These are phyloP conservation scores for Masticophis lateralis DNA, from an alignment of 2,797 vertebrate genomes.

Conservation along the genomic window DNA sequence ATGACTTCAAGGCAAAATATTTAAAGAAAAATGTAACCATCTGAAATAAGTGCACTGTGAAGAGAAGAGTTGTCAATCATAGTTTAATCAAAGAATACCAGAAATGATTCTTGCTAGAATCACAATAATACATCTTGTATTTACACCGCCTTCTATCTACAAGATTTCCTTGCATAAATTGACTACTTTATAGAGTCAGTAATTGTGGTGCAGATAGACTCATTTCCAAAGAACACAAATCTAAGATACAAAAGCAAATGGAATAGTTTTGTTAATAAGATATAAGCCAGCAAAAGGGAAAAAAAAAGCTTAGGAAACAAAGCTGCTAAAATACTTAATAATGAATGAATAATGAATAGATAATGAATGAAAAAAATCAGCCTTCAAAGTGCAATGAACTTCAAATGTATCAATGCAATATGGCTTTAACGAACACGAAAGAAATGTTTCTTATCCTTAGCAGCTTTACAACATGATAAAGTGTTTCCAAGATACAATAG, in stretches of 20 bases:
- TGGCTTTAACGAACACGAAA: slow-evolving; percentile 29
- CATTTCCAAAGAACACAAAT: slow-evolving; percentile 29
- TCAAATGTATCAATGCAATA: slow-evolving; percentile 45
- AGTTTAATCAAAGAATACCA: neutral
- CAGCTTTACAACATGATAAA: slow-evolving; percentile 46
- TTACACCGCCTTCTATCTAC: neutral
- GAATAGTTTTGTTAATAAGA: slow-evolving; percentile 13
- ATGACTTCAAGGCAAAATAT: neutral
- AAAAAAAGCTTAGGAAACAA: neutral
- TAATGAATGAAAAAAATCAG: slow-evolving; percentile 1
- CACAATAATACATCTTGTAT: neutral
- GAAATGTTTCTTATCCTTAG: slow-evolving; percentile 39
- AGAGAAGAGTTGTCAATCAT: neutral
- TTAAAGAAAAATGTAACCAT: neutral
- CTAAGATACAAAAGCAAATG: neutral
- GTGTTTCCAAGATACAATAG: slow-evolving; percentile 42
- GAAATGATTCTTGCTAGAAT: neutral
- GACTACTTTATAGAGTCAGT: neutral
- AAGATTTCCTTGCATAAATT: slow-evolving; percentile 9
- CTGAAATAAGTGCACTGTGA: neutral
- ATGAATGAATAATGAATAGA: neutral
- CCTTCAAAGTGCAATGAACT: slow-evolving; percentile 43
- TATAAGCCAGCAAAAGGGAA: neutral
- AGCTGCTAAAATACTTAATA: neutral
- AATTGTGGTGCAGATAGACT: neutral